A percentile compares a stretch with the other conserved stretches of the same genome.
phyloP scores from a whole-genome alignment of 2,797 vertebrate genomes.

The Chloroceryle inda region DNA sequence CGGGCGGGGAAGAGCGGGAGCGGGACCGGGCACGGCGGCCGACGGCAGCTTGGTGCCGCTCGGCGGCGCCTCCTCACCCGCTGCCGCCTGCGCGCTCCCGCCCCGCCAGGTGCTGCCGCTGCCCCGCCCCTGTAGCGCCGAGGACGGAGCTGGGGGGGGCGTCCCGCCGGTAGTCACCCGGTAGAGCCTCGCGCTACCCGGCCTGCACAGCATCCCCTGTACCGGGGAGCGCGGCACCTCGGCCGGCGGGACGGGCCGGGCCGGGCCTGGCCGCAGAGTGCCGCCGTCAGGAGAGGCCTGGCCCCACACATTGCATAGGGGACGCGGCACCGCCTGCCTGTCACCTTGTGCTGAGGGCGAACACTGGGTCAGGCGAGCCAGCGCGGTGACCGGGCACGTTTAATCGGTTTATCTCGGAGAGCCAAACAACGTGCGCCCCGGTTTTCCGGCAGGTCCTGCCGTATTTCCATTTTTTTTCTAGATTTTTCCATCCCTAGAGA shows the following conservation, averaged over 20 bases:
- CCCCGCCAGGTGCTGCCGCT: neutral
- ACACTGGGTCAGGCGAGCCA: too few species aligned
- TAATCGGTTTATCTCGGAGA: fast-evolving
- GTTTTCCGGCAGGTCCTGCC: neutral
- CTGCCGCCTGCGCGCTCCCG: neutral
- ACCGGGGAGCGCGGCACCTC: too few species aligned
- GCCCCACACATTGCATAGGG: neutral
- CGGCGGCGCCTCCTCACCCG: neutral
- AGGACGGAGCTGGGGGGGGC: neutral
- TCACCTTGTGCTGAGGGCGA: neutral
- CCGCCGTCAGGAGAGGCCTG: neutral
- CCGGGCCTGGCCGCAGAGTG: neutral
- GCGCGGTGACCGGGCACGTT: fast-evolving
- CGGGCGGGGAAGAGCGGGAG: neutral
- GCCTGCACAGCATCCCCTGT: neutral
- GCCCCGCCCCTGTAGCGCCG: neutral
- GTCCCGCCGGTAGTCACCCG: too few species aligned
- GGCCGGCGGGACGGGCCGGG: neutral
- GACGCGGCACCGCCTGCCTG: neutral
- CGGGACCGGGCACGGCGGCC: neutral
- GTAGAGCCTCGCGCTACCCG: neutral
- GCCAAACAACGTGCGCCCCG: fast-evolving
- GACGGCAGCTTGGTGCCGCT: neutral
- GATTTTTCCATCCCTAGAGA: neutral
- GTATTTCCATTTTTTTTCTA: neutral